Conservation (phyloP, 2,888 invertebrate genomes). For the Notocelia uddmanniana region DNA sequence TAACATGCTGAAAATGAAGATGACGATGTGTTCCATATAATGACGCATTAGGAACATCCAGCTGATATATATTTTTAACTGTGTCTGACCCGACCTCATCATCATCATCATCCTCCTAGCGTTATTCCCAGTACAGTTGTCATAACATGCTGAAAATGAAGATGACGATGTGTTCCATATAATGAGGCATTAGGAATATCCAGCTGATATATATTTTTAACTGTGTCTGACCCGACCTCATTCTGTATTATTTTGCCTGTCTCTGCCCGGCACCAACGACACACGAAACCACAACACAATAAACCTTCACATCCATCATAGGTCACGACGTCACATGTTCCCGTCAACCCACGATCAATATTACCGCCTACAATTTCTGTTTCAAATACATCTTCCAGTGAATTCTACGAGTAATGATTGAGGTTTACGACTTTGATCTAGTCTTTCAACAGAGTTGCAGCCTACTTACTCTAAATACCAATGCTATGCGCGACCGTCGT, state of each 20-base stretch:
- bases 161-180: not conserved
- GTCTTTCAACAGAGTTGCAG: constrained; percentile 24
- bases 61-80: constrained; percentile 5
- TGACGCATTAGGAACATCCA: not conserved
- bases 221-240: constrained; percentile 54
- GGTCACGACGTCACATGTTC: constrained; percentile 60
- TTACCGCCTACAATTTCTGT: constrained; percentile 52
- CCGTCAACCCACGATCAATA: constrained; percentile 58
- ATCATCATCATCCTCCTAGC: no score
- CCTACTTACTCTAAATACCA: constrained; percentile 17
- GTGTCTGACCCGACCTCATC: constrained; percentile 55
- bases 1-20: not conserved
- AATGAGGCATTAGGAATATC: not conserved
- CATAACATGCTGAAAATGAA: not conserved
- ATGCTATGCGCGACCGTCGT: not conserved
- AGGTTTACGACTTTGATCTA: constrained; percentile 34
- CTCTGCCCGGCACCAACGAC: constrained; percentile 63
- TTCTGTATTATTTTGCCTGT: constrained; percentile 49
- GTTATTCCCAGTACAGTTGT: no score
- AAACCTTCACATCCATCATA: constrained; percentile 62
- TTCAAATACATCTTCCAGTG: constrained; percentile 28
- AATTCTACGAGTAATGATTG: constrained; percentile 27
- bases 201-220: constrained; percentile 6
- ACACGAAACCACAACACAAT: constrained; percentile 52
- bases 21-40: not conserved